A percentile compares a stretch with the other conserved stretches of the same genome.
Evolutionary conservation across 2,113 vertebrate genomes (phyloP).

Genomic region (Synchiropus splendidus): DNA sequence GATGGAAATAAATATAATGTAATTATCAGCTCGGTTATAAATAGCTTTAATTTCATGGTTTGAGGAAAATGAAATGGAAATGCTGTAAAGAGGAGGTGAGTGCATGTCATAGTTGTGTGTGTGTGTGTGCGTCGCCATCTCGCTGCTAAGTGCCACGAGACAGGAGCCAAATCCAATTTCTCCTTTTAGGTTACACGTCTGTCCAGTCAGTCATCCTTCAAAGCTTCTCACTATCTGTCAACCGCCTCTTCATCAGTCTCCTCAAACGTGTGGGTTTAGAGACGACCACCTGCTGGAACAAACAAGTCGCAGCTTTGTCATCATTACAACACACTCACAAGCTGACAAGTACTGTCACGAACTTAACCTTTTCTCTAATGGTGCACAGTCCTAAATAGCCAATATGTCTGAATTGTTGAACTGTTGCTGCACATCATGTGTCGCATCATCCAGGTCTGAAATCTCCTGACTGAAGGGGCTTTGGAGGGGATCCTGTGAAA

Average conservation of each 20-base stretch:
- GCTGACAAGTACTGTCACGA: no score
- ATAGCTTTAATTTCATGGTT: constrained; percentile 72
- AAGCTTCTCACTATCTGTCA: constrained; percentile 42
- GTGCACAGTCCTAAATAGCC: no score
- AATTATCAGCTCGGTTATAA: constrained; percentile 68
- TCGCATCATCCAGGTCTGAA: no score
- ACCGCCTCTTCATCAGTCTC: constrained; percentile 26
- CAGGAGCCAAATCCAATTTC: constrained; percentile 58
- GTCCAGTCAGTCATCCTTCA: constrained; percentile 52
- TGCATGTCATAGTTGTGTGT: not conserved
- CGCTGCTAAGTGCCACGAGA: constrained; percentile 50
- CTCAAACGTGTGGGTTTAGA: constrained; percentile 1
- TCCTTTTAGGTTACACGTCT: constrained; percentile 45
- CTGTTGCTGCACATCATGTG: no score
- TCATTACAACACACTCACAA: constrained; percentile 5
- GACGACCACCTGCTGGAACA: constrained; percentile 19
- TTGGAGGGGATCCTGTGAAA: no score
- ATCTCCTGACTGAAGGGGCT: no score
- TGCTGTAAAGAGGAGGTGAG: constrained; percentile 25
- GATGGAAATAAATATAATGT: constrained; percentile 67
- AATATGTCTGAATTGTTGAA: no score
- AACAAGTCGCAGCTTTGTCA: constrained; percentile 15
- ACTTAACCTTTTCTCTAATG: no score
- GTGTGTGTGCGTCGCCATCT: constrained; percentile 36
- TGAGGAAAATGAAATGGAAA: constrained; percentile 64